phyloP scores from a whole-genome alignment of 2,888 invertebrate genomes.

The Archaeoteleia sp. region DNA sequence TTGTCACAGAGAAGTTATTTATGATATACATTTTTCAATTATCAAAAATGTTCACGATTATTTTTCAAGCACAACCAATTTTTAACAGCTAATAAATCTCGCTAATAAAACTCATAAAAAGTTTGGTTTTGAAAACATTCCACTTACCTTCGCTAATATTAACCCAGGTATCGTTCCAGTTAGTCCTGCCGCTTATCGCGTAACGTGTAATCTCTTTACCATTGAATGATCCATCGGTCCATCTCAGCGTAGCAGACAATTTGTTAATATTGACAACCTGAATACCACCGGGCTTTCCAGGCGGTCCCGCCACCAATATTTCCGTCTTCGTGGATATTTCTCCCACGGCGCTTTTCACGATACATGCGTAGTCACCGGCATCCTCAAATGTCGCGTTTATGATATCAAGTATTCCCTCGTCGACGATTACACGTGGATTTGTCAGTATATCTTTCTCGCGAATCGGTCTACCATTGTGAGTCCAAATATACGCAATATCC shows the following conservation, averaged over 20 bases:
- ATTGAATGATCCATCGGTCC: constrained; percentile 93
- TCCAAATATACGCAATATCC: constrained; percentile 95
- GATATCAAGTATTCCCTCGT: constrained; percentile 85
- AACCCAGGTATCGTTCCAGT: constrained; percentile 90
- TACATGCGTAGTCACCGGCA: constrained; percentile 92
- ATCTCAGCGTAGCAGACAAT: constrained; percentile 86
- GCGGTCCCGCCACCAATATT: constrained; percentile 90
- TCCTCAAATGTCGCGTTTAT: constrained; percentile 90
- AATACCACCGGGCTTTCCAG: constrained; percentile 92
- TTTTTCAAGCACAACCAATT: too few species aligned
- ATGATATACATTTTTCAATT: too few species aligned
- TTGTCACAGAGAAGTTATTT: too few species aligned
- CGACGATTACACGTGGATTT: constrained; percentile 78
- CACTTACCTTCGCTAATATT: constrained; percentile 79
- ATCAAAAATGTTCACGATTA: too few species aligned
- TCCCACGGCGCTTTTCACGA: constrained; percentile 92
- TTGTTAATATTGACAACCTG: constrained; percentile 86
- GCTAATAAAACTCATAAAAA: too few species aligned
- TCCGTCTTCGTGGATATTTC: constrained; percentile 84
- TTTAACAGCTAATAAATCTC: too few species aligned
- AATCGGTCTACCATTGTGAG: constrained; percentile 88
- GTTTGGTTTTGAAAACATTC: too few species aligned
- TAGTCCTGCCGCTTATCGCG: constrained; percentile 88
- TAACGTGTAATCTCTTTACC: constrained; percentile 88
- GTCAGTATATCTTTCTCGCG: constrained; percentile 81